Conservation (phyloP, 2,797 vertebrate species). For the Mormyrus hasselquistii region DNA sequence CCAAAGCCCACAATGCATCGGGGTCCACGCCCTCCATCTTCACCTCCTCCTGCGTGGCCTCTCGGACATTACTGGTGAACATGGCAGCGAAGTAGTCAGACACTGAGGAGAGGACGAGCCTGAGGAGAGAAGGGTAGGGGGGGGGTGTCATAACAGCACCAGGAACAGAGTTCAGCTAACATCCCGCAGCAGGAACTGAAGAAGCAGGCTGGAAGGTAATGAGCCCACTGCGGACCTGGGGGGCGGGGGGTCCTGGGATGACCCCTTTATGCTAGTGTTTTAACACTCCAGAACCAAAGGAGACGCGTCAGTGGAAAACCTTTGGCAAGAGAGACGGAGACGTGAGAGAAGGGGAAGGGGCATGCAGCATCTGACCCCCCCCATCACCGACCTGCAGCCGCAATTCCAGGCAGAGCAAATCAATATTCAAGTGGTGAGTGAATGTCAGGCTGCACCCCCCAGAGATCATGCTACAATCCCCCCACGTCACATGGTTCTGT, state of each 20-base stretch:
- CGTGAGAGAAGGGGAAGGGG: neutral
- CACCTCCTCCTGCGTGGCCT: conserved; percentile 94
- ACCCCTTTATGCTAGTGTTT: neutral
- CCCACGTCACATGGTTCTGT: neutral
- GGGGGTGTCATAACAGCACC: neutral
- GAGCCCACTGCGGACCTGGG: neutral
- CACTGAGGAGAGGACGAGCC: conserved; percentile 91
- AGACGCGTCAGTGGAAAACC: neutral
- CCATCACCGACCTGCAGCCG: neutral
- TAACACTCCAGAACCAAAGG: neutral
- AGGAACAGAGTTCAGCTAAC: neutral
- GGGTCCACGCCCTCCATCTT: conserved; percentile 97
- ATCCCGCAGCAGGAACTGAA: neutral
- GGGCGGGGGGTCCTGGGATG: no score
- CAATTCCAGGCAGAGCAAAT: neutral
- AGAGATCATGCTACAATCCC: neutral
- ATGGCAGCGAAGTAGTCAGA: conserved; percentile 99
- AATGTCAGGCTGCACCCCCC: neutral
- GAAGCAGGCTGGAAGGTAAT: neutral
- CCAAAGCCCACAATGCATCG: conserved; percentile 87
- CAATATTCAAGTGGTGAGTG: neutral
- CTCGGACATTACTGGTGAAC: conserved; percentile 94
- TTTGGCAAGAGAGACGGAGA: neutral
- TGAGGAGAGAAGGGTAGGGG: conserved; percentile 36
- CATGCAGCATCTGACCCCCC: neutral